phyloP scores from a whole-genome alignment of 2,797 vertebrate genomes.

The Capromys pilorides region DNA sequence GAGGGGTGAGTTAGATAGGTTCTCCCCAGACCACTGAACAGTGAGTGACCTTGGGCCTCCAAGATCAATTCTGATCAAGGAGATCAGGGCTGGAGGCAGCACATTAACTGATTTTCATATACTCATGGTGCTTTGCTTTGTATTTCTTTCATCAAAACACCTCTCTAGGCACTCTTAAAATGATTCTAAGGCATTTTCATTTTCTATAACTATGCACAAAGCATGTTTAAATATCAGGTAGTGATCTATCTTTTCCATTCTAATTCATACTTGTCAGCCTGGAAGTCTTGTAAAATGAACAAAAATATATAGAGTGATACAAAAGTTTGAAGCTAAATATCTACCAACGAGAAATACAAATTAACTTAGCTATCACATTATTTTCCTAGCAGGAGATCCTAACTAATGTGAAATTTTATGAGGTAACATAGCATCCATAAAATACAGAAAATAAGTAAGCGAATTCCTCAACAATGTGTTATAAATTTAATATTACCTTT shows the following conservation, averaged over 20 bases:
- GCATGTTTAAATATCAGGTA: slow-evolving; percentile 48
- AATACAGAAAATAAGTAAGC: slow-evolving; percentile 68
- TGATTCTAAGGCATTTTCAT: slow-evolving; percentile 32
- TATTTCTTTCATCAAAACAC: neutral
- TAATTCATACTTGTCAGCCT: slow-evolving; percentile 24
- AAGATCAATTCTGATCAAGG: neutral
- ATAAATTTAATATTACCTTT: slow-evolving; percentile 72
- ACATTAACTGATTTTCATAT: neutral
- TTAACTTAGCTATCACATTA: slow-evolving; percentile 53
- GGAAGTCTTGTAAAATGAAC: slow-evolving; percentile 44
- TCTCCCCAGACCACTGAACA: neutral
- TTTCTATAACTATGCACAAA: slow-evolving; percentile 41
- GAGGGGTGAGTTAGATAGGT: neutral
- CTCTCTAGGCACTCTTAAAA: slow-evolving; percentile 8
- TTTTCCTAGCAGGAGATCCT: slow-evolving; percentile 70
- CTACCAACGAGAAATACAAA: slow-evolving; percentile 53
- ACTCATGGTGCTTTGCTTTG: neutral
- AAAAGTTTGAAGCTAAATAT: slow-evolving; percentile 65
- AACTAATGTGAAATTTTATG: slow-evolving; percentile 78
- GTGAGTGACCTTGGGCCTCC: neutral
- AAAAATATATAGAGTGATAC: slow-evolving; percentile 40
- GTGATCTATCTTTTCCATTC: slow-evolving; percentile 43
- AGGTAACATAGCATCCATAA: slow-evolving; percentile 64
- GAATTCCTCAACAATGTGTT: slow-evolving; percentile 54
- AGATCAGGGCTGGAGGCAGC: neutral